A percentile compares a stretch with the other conserved stretches of the same genome.
Evolutionary conservation across 2,797 vertebrate genomes (phyloP).

Genomic region (Podarcis siculus): DNA sequence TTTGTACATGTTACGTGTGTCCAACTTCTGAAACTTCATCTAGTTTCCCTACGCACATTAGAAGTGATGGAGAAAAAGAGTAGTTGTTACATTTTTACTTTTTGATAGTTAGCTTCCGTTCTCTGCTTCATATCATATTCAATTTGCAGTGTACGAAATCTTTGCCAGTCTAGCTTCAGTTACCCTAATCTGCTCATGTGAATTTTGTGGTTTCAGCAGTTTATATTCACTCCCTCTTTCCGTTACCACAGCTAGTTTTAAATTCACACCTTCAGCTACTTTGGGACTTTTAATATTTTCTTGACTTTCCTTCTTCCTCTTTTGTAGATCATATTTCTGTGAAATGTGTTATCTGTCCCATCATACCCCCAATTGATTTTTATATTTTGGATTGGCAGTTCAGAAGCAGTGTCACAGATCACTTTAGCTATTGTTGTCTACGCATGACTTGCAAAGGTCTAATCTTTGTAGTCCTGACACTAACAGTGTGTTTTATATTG

Average conservation of each 20-base stretch:
- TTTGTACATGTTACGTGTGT: not conserved
- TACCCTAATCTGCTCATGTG: not conserved
- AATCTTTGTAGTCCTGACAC: not conserved
- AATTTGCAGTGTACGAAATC: constrained; percentile 2
- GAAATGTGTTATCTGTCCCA: not conserved
- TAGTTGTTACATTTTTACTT: not conserved
- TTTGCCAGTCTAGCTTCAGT: not conserved
- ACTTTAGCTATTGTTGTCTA: not conserved
- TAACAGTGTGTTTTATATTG: not conserved
- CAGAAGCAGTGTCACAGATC: not conserved
- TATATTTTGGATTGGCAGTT: not conserved
- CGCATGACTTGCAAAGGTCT: not conserved
- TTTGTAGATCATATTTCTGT: not conserved
- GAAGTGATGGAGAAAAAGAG: not conserved
- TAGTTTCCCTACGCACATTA: not conserved
- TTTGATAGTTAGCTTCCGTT: not conserved
- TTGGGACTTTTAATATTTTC: not conserved
- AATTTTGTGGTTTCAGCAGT: constrained; percentile 9
- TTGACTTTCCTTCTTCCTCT: not conserved
- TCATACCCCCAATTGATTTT: not conserved
- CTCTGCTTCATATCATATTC: constrained; percentile 13
- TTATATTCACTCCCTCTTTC: not conserved
- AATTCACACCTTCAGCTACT: constrained; percentile 27
- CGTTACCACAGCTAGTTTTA: not conserved
- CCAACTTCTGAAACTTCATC: not conserved